Evolutionary conservation across 2,113 vertebrate species (phyloP).

Genomic region (Vidua macroura): DNA sequence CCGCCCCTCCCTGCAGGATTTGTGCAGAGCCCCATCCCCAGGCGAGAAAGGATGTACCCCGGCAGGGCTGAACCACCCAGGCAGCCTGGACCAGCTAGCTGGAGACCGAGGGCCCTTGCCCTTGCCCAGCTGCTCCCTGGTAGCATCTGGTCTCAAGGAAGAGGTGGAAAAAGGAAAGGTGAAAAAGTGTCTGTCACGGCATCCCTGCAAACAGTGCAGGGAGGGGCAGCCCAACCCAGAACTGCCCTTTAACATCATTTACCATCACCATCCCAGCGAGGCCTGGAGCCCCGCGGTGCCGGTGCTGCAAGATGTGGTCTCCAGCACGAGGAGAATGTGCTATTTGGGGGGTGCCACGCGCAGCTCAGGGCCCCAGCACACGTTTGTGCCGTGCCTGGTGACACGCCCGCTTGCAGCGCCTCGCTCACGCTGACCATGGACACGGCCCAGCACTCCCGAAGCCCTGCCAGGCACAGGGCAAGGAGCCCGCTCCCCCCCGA

Average conservation of each 20-base stretch:
- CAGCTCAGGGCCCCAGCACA: slow-evolving; percentile 16
- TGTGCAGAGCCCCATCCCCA: slow-evolving; percentile 31
- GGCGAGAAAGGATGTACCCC: neutral
- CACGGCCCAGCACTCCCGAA: accelerated
- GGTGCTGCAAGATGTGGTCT: neutral
- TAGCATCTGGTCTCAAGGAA: slow-evolving; percentile 34
- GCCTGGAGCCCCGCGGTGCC: neutral
- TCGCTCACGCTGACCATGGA: neutral
- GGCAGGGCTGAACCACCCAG: neutral
- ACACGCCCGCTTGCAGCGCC: neutral
- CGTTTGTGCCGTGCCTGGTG: neutral
- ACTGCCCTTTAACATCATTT: slow-evolving; percentile 3
- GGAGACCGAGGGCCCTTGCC: neutral
- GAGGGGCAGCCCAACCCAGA: slow-evolving; percentile 13
- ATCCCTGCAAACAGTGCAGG: slow-evolving; percentile 15
- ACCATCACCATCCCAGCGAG: neutral
- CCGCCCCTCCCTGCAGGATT: slow-evolving; percentile 52
- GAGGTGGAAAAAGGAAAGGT: neutral
- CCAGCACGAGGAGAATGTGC: neutral
- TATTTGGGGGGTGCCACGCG: neutral
- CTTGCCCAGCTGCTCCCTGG: slow-evolving; percentile 5
- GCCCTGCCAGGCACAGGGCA: neutral
- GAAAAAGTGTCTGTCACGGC: neutral
- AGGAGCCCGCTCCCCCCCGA: neutral
- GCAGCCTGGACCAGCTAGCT: neutral